Evolutionary conservation across 2,888 invertebrate genomes (phyloP), one percentile per base, ranked within the genome.

Genomic region (Agrochola macilenta): DNA sequence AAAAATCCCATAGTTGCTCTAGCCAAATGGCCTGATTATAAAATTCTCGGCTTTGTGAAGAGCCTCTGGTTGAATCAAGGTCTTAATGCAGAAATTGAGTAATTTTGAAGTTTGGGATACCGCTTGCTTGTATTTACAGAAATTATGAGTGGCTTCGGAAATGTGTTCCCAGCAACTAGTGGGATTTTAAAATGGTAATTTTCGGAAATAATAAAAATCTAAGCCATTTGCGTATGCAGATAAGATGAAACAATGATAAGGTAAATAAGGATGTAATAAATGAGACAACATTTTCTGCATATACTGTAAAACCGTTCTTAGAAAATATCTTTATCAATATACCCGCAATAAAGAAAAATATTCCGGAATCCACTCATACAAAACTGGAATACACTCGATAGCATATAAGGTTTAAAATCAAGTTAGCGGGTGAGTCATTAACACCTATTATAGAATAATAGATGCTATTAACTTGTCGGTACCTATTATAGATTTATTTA

Each of bases 241-340:
- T 71, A 82, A 78, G 66, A 78, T 58, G 61, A 46, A 52, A 77
- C 61, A 82, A 82, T 78, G 49, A 61, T 70, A 54, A 35, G 43
- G 57, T 61, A 80, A 76, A 68, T 61, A 73, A 26, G 43, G 60
- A 79, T 26, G 61, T 69, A 11, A 58, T 79, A 74, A 71, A 68
- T 60, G 79, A 68, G 84, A 83, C 79, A 83, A 83, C n/a, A 83
- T 63, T 74, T 82, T 79, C 79, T 68, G 54, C 43, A 80, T 52
- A 64, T 69, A 39, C 64, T 60, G 26, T 76, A 76, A 69, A 35
- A 57, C 54, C 11, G n/a, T 82, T 85, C 79, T 77, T 4, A 79
- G 83, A 86, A 79, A 75, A 35, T 54, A 26, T 65, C 8, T n/a
- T n/a, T n/a, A 64, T 66, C 46, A 85, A 58, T 76, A 43, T 12